Evolutionary conservation across 2,888 invertebrate genomes (phyloP).

Genomic region (Thymelicus lineola): DNA sequence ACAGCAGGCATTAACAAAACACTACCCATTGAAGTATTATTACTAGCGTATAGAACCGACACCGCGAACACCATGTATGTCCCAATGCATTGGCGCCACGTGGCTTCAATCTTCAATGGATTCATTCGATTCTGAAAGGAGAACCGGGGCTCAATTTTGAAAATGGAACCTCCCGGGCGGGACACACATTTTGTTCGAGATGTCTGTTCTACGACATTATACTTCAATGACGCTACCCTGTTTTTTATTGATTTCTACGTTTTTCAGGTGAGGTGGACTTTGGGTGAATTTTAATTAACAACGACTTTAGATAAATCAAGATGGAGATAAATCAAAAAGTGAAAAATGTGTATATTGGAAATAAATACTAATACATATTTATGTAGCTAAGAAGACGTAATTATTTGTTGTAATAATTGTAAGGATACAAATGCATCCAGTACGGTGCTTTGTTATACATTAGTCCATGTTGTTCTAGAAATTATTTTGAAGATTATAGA

Average conservation of each 20-base stretch:
- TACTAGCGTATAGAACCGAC: no score
- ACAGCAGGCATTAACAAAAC: no score
- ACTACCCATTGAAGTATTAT: no score
- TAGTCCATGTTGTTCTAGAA: conserved; percentile 55
- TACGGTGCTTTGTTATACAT: conserved; percentile 68
- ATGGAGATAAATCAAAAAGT: conserved; percentile 44
- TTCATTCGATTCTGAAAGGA: no score
- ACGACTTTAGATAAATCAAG: conserved; percentile 50
- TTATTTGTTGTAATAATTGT: conserved; percentile 46
- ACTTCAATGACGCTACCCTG: no score
- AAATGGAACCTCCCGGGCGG: no score
- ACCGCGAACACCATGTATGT: no score
- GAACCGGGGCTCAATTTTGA: no score
- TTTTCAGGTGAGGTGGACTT: conserved; percentile 73
- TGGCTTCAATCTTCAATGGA: no score
- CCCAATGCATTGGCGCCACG: no score
- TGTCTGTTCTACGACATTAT: no score
- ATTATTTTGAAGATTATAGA: conserved; percentile 32
- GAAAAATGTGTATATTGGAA: conserved; percentile 41
- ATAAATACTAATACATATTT: conserved; percentile 41
- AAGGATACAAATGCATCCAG: conserved; percentile 59
- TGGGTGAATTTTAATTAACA: conserved; percentile 57
- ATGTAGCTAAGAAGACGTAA: conserved; percentile 44
- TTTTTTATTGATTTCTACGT: conserved; percentile 9
- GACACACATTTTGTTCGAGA: no score